Percentiles rank a stretch among this genome's conserved stretches.
These are phyloP conservation scores for Caenorhabditis latens DNA, from an alignment of 1,140 invertebrate genomes.

Conservation along the genomic window DNA sequence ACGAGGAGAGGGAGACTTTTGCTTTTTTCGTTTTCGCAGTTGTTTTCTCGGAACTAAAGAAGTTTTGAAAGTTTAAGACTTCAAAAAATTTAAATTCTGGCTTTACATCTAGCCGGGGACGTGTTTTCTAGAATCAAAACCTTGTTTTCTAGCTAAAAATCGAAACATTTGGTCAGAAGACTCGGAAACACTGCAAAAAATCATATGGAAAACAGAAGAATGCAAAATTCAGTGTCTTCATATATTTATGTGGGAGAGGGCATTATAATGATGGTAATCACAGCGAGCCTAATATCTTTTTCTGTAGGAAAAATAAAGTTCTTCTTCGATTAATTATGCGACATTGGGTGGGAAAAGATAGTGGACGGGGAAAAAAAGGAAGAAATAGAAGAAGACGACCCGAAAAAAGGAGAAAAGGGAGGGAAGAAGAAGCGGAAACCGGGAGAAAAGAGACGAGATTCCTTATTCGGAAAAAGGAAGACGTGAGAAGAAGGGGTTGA, in stretches of 20 bases:
- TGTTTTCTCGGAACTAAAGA: too few relatives aligned
- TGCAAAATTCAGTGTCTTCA: background rate
- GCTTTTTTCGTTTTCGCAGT: too few relatives aligned
- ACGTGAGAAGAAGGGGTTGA: too few relatives aligned
- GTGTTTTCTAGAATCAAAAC: too few relatives aligned
- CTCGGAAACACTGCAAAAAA: too few relatives aligned
- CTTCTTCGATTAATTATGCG: constrained; percentile 36
- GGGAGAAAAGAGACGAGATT: constrained; percentile 15
- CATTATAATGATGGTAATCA: constrained; percentile 54
- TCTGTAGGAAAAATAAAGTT: background rate
- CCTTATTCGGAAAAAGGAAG: background rate
- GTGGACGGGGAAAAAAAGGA: background rate
- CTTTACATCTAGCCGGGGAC: too few relatives aligned
- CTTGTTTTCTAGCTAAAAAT: too few relatives aligned
- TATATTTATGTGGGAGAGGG: background rate
- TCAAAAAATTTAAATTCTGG: too few relatives aligned
- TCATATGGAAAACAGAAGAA: background rate
- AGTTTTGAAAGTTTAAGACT: too few relatives aligned
- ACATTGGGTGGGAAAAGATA: background rate
- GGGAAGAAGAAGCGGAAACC: constrained; percentile 20
- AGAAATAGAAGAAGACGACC: background rate
- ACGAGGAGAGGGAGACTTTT: too few relatives aligned
- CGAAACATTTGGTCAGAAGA: too few relatives aligned
- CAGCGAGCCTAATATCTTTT: background rate
- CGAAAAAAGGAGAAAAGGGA: background rate